Percentiles rank a stretch among this genome's conserved stretches.
Conservation (phyloP, 2,113 vertebrate genomes). For the Falcunculus frontatus region DNA sequence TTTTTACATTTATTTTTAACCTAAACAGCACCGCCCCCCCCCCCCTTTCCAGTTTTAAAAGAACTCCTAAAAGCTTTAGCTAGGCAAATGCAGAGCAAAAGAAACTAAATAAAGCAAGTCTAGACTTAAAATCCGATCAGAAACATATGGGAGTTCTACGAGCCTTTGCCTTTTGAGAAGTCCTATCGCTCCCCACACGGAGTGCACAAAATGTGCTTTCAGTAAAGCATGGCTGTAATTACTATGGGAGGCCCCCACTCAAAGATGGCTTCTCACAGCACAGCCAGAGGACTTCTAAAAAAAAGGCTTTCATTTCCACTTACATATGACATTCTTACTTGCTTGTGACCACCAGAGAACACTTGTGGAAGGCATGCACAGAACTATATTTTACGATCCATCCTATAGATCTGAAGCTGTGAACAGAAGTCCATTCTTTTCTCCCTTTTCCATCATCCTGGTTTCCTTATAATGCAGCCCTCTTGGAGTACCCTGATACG, state of each 20-base stretch:
- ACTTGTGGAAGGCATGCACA: neutral
- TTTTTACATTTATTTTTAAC: slow-evolving; percentile 65
- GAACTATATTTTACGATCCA: neutral
- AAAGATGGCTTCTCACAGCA: neutral
- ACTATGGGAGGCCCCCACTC: neutral
- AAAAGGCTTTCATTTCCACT: slow-evolving; percentile 18
- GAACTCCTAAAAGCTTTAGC: slow-evolving; percentile 58
- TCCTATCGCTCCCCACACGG: slow-evolving; percentile 44
- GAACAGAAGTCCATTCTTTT: slow-evolving; percentile 30
- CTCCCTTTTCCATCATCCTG: neutral
- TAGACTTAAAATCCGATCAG: slow-evolving; percentile 74
- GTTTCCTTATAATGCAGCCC: neutral
- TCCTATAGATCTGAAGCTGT: neutral
- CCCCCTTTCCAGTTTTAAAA: slow-evolving; percentile 46
- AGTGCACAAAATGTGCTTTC: slow-evolving; percentile 46
- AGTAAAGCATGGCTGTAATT: slow-evolving; percentile 37
- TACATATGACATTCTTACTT: neutral
- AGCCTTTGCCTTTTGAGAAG: slow-evolving; percentile 55
- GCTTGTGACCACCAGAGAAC: slow-evolving; percentile 6
- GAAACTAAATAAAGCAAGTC: slow-evolving; percentile 73
- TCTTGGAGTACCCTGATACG: fast-evolving
- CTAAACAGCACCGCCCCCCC: neutral
- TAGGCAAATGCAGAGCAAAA: slow-evolving; percentile 59
- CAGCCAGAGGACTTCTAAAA: neutral
- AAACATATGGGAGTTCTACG: slow-evolving; percentile 70